Evolutionary conservation across 2,797 vertebrate species (phyloP), one percentile per base, ranked within the genome.

Genomic region (Gallirallus australis): DNA sequence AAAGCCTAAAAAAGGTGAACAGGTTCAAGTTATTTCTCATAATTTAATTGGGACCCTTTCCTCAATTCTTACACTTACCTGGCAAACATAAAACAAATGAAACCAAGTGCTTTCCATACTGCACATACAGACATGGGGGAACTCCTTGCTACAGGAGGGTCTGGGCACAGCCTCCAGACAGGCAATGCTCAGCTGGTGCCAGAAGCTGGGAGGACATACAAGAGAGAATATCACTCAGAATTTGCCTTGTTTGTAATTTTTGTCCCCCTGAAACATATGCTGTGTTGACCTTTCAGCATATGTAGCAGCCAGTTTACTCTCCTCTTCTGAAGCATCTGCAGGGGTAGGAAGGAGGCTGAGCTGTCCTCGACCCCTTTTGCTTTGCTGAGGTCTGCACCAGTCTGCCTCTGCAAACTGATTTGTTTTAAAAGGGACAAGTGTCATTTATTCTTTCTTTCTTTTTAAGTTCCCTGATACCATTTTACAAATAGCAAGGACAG

Each of bases 391-490:
- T 88, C 63, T 86, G 60, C 48, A 68, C 33, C 20, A 56, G 28
- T 40, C 63, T 82, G 54, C 48, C 70, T 61, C 80, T 56, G 53
- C 64, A 89, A 79, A 91, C 40, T 35, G 18, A 15, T 89, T 73
- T 86, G 19, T 73, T 95, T 66, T 69, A 63, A 89, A 87, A 88
- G 47, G 27, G 17, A 77, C 31, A 81, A 78, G 4, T 35, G 81
- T 89, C 71, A 76, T 7, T 80, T 52, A 7, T 82, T 70, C 56
- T 93, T 85, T 76, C 47, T 93, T 88, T 93, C 48, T 57, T 82
- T 86, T 64, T 33, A 81, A 98, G 98, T 98, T 98, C 93, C 98
- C 98, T 21, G 94, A 97, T 88, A 91, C 12, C 35, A 81, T 98
- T 90, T 97, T 98, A 47, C 98, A 97, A 90, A 95, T 95, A 89